Conservation (phyloP, 2,113 vertebrate genomes). For the Campylomormyrus numenius region DNA sequence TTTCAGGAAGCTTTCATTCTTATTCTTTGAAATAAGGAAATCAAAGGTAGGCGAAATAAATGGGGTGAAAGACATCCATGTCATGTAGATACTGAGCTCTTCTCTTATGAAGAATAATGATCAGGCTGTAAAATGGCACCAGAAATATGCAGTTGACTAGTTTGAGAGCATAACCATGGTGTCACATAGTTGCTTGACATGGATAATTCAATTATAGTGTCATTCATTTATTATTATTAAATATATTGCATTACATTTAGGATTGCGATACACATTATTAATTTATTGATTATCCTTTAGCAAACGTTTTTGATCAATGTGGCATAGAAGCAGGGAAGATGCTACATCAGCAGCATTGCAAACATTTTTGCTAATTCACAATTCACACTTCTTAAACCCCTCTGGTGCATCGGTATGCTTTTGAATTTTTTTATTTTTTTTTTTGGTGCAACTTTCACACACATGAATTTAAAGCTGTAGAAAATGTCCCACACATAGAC, state of each 20-base stretch:
- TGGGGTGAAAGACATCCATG: background rate
- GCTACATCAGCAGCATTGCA: background rate
- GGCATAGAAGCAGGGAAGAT: background rate
- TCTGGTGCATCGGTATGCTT: background rate
- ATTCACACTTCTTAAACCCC: background rate
- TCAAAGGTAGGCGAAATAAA: background rate
- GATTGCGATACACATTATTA: too few species aligned
- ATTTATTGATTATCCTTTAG: background rate
- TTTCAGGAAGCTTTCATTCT: background rate
- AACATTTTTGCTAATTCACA: background rate
- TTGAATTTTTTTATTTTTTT: background rate
- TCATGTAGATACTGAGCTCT: background rate
- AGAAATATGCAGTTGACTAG: background rate
- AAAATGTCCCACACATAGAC: too few species aligned
- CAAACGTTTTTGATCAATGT: background rate
- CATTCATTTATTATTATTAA: background rate
- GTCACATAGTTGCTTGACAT: background rate
- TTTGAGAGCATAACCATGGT: background rate
- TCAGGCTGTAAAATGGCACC: background rate
- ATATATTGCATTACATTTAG: background rate
- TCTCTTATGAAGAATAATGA: background rate
- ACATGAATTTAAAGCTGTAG: too few species aligned
- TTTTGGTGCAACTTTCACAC: background rate
- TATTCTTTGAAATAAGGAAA: background rate
- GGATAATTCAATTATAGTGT: background rate